Percentiles rank a stretch among this genome's conserved stretches.
Evolutionary conservation across 2,888 invertebrate genomes (phyloP).

Genomic region (Halictus ligatus): DNA sequence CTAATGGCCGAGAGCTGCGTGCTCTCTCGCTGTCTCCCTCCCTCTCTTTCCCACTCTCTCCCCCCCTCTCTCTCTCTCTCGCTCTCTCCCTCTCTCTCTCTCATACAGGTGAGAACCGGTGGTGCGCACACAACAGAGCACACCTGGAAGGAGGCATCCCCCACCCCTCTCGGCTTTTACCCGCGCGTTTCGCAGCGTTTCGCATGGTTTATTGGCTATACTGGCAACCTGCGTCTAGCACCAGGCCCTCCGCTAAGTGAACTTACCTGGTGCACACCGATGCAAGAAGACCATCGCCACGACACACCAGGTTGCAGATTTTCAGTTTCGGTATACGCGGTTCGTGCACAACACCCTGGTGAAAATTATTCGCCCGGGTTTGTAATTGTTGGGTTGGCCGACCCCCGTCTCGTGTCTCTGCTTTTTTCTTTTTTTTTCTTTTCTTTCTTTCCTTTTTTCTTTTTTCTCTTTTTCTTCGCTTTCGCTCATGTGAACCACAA

Average conservation of each 20-base stretch:
- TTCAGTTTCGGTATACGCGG: conserved; percentile 10
- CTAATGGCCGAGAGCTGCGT: conserved; percentile 4
- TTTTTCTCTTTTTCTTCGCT: too few relatives aligned
- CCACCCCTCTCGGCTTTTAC: conserved; percentile 58
- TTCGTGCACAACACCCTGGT: not conserved
- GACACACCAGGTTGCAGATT: not conserved
- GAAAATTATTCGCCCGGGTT: not conserved
- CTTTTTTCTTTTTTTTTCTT: not conserved
- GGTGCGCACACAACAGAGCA: conserved; percentile 54
- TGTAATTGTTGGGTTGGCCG: not conserved
- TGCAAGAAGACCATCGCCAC: not conserved
- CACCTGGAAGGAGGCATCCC: conserved; percentile 64
- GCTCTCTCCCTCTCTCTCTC: conserved; percentile 4
- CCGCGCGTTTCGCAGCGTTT: conserved; percentile 37
- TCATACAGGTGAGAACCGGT: conserved; percentile 71
- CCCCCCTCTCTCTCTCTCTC: too few relatives aligned
- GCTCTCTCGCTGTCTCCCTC: too few relatives aligned
- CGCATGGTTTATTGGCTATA: conserved; percentile 31
- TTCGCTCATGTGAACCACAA: not conserved
- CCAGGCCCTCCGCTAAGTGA: conserved; percentile 36
- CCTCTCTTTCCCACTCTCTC: conserved; percentile 10
- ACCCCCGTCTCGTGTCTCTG: not conserved
- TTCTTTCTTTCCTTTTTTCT: too few relatives aligned
- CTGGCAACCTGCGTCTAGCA: conserved; percentile 39
- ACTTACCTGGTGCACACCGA: conserved; percentile 20